Base-by-base conservation (phyloP, 2,888 invertebrate genomes). In the Boloria selene region DNA sequence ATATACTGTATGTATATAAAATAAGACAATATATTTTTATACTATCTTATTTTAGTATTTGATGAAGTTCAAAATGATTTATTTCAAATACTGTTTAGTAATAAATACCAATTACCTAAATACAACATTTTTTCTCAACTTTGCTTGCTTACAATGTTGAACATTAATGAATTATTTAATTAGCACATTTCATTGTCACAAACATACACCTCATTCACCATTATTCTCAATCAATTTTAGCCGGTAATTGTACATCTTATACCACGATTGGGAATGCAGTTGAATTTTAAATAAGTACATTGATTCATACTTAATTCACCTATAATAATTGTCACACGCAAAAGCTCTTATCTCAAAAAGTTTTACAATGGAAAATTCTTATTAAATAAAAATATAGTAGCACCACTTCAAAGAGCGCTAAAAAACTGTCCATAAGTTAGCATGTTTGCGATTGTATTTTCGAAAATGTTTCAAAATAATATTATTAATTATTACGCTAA, bases 261-360 rank as follows among this genome's bases (percentile, higher is more conserved):
- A 61, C 65, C 66, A 61, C 65, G 65, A 58, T 78, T 72, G 82
- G 87, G 87, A 87, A 87, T 87, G 87, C 86, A 79, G 81, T 78
- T 77, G 79, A 79, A 79, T 78, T 78, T 73, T 77, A 73, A 75
- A 71, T 74, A 71, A 70, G 50, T 68, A 64, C 51, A 63, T 71
- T 44, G 38, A 64, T 63, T 60, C 51, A 70, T 38, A 44, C 60
- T 54, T 51, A 50, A 47, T 67, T 64, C 56, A 58, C 54, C 56
- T 61, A 58, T 44, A 49, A 47, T 31, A 49, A 47, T 31, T 59
- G 59, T 51, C 31, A 52, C 64, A 10, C 44, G 42, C 60, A 45
- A 54, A 65, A 54, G 47, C 54, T 60, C 49, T 65, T 38, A 44
- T 42, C 17, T 42, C 42, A 52, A 4, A 13, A 45, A 51, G 17